These are phyloP conservation scores for Brachyopa scutellaris DNA, from an alignment of 2,888 invertebrate species.

Conservation along the genomic window DNA sequence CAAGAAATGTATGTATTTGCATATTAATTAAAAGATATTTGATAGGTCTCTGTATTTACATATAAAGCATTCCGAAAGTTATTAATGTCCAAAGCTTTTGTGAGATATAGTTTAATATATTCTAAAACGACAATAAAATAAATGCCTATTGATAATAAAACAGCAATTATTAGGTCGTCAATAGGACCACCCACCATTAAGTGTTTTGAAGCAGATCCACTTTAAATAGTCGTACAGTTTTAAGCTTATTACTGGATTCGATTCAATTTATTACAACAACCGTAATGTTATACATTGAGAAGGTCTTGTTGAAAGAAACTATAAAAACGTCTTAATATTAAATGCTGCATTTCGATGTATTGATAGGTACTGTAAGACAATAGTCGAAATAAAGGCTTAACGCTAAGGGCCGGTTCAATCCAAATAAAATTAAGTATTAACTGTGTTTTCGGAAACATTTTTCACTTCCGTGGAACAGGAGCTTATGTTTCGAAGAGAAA, in stretches of 20 bases:
- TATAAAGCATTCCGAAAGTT: conserved; percentile 10
- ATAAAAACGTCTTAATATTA: too few species aligned
- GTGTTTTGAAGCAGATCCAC: background rate
- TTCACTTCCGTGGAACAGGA: too few species aligned
- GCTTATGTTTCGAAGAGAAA: too few species aligned
- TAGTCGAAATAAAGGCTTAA: too few species aligned
- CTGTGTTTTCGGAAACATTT: too few species aligned
- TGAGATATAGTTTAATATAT: background rate
- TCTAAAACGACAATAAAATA: background rate
- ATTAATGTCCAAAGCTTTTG: background rate
- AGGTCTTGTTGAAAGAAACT: too few species aligned
- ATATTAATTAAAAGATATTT: conserved; percentile 15
- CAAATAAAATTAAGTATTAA: too few species aligned
- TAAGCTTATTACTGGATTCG: background rate
- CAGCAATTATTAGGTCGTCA: conserved; percentile 4
- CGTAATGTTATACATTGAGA: too few species aligned
- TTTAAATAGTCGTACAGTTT: background rate
- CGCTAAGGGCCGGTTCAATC: too few species aligned
- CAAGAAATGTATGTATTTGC: background rate
- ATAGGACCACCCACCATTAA: background rate
- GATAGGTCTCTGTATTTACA: background rate
- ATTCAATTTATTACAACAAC: too few species aligned
- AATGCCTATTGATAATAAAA: conserved; percentile 4
- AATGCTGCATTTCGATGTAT: too few species aligned
- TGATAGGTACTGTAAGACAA: too few species aligned